Base-by-base conservation (phyloP, 2,797 vertebrate genomes). In the Labeo calbasu region DNA sequence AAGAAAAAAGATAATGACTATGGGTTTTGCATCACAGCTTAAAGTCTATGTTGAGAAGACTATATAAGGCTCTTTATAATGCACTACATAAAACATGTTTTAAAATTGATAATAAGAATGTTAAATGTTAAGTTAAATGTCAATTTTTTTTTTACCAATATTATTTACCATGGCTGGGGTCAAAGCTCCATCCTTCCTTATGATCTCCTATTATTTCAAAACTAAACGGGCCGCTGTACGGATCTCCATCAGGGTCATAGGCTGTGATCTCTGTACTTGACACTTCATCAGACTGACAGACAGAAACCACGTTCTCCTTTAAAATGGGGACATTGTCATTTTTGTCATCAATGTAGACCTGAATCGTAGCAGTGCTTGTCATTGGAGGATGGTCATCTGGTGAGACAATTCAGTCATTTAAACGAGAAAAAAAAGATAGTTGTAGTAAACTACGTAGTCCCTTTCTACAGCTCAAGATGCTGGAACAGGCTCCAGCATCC, bases 321-420 rank as follows among this genome's bases (percentile, higher is more conserved):
- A 86, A 87, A 65, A 87, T 76, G 5, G 94, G 93, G 1, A 85
- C 3, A 0, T 94, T 93, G 85, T 95, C 94, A 14, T 95, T 95
- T 57, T 88, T 59, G 79, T 95, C 94, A 0, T 2, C 43, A 8
- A 95, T 77, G 15, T 92, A 57, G 68, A 95, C 87, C 53, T 87
- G 85, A 55, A 95, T 43, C 2, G 92, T 93, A 36, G 89, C 87
- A 17, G 92, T 92, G 36, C 92, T 92, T 13, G 93, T 94, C 91
- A 91, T 48, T 12, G 90, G 86, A 40, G 93, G 94, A 53, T 50
- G 17, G 0, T 79, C 11, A 23, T 91, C 94, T 95, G 85, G 70
- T n/a, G 65, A n/a, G 43, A 5, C 48, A 66, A 76, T 61, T 43
- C 25, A 71, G 36, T 55, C 3, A 50, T 53, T 32, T 1, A 2